Base-by-base conservation (phyloP, 1,140 invertebrate species). In the Ylistrum balloti region DNA sequence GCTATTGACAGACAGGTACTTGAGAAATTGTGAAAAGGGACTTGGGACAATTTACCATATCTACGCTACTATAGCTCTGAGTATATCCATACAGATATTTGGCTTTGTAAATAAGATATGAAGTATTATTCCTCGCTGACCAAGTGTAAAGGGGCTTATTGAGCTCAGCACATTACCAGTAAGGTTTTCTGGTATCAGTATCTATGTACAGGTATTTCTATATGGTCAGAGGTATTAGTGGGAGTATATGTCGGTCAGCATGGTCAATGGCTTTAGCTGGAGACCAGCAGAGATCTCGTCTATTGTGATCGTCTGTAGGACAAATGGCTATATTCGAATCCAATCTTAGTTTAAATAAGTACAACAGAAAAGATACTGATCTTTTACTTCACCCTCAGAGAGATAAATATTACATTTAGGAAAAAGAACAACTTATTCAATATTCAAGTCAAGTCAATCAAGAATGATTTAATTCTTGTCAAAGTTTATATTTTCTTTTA, bases 81-180 rank as follows among this genome's bases (percentile, higher is more conserved):
- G 22, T 28, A 38, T 38, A 38, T 38, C 35, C 35, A 38, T 13
- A 7, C 5, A 17, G 56, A 74, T 74, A 74, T 28, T n/a, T 28
- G n/a, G 56, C 56, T 74, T 74, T 74, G 56, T 74, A 74, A 74
- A 74, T 74, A 74, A 74, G 56, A 74, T 74, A 74, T 74, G 56
- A 74, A 74, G 56, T 17, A 74, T 74, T 74, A n/a, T 74, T 74
- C n/a, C 56, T 74, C 5, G 5, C 56, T 74, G 56, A 74, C 56
- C 56, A 74, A 74, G 56, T 74, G 56, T 74, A 74, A 74, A 74
- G 56, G 56, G 56, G 5, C 9, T 74, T 74, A 74, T 74, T 3
- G 1, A 74, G 56, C 56, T 74, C 56, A 74, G 56, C 2, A 74
- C 56, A 74, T n/a, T 74, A 74, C 56, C n/a, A 74, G 2, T 28